Conservation (phyloP, 2,888 invertebrate genomes). For the Nemapogon koenigi region DNA sequence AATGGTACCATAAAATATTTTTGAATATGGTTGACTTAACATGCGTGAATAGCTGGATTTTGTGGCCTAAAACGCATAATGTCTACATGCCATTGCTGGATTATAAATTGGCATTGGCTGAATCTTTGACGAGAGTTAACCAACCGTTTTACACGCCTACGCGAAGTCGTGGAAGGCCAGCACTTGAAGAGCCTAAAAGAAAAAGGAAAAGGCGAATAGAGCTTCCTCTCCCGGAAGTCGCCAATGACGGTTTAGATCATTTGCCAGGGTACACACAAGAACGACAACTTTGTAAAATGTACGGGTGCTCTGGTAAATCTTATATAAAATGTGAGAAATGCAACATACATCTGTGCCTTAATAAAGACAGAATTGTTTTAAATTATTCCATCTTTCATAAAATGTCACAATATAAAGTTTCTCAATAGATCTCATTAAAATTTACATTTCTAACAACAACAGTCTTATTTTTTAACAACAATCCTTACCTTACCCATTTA, state of each 20-base stretch:
- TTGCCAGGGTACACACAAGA: not conserved
- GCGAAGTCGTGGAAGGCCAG: not conserved
- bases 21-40: too few species aligned
- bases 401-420: not conserved
- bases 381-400: not conserved
- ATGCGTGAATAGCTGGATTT: not conserved
- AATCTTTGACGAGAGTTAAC: not conserved
- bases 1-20: not conserved
- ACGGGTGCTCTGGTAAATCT: not conserved
- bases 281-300: not conserved
- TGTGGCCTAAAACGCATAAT: not conserved
- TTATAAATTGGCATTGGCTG: not conserved
- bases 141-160: not conserved
- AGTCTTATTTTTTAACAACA: not conserved
- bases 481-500: too few species aligned
- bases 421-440: not conserved
- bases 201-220: not conserved
- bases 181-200: not conserved
- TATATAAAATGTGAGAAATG: not conserved
- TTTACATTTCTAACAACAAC: not conserved
- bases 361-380: not conserved
- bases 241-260: not conserved
- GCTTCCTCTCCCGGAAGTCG: not conserved
- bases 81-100: not conserved
- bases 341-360: not conserved